phyloP scores from a whole-genome alignment of 2,113 vertebrate genomes.

The human (Homo sapiens) region GRCh38 chr5:118706501-118707000 shows the following conservation, averaged over 20 bases:
- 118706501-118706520: constrained; percentile 60
- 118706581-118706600: constrained; percentile 49
- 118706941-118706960: constrained; percentile 63
- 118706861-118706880: constrained; percentile 59
- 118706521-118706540: constrained; percentile 40
- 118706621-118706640: neutral
- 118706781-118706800: constrained; percentile 47
- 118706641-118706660: constrained; percentile 13
- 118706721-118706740: neutral
- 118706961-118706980: constrained; percentile 48
- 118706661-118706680: neutral
- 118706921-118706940: constrained; percentile 62
- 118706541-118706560: constrained; percentile 52
- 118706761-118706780: constrained; percentile 23
- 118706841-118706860: constrained; percentile 60
- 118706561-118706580: constrained; percentile 55
- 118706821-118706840: constrained; percentile 40
- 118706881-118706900: constrained; percentile 62
- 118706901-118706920: constrained; percentile 63
- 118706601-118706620: neutral
- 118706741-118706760: constrained; percentile 24
- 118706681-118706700: neutral
- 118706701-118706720: neutral
- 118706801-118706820: constrained; percentile 48
- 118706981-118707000: constrained; percentile 65